Evolutionary conservation across 2,888 invertebrate species (phyloP), one percentile per base, ranked within the genome.

Genomic region (Salticus scenicus): DNA sequence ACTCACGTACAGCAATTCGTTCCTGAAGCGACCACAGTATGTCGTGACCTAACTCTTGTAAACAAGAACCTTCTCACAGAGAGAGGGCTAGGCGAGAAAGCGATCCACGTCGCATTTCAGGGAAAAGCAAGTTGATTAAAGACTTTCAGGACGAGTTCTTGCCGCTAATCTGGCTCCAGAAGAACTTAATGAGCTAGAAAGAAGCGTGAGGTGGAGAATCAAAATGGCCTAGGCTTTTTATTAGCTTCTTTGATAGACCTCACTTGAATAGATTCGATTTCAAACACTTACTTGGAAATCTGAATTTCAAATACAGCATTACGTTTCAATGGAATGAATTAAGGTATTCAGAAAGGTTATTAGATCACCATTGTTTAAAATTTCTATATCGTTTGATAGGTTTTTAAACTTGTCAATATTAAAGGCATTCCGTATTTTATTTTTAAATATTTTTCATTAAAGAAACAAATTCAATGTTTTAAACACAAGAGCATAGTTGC

Each of bases 51-150:
- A 78, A 79, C 84, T 85, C 74, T 63, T n/a, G 84, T 85, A 85
- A 85, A 85, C 74, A 85, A 85, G 82, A 70, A 85, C 64, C 74
- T 78, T 64, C 78, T 85, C 64, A 33, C 28, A 37, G 57, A 75
- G 75, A 70, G 66, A 69, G 74, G 57, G 76, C 27, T 63, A 67
- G 83, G 77, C 83, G 83, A 73, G 83, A 78, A 83, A 76, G 72
- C 47, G 82, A 64, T 37, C 71, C 76, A 71, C 76, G 76, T 83
- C 82, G 82, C 73, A 84, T 84, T 84, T 84, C 83, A 73, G 51
- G 69, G 77, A 81, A 71, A 76, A 82, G 82, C 82, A 83, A 84
- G 83, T 84, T 84, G 83, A 84, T 84, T 84, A 84, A 84, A 77
- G 83, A 84, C 83, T 84, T 73, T 73, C 67, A 77, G 83, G 69